Evolutionary conservation across 1,140 invertebrate genomes (phyloP), one percentile per base, ranked within the genome.

Genomic region (Pissodes strobi): DNA sequence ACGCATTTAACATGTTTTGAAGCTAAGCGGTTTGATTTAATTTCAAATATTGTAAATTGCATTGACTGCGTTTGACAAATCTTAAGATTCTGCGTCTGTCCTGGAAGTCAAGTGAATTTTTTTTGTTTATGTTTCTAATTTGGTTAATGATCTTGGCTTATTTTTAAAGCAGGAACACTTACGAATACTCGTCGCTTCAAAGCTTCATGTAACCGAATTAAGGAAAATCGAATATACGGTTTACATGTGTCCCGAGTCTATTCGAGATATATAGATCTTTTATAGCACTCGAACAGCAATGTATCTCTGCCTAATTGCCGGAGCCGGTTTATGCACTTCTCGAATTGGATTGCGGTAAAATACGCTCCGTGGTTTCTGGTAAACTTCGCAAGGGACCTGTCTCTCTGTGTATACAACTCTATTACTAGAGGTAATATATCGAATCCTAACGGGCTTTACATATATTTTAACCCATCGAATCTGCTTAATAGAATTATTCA

Each of bases 281-380:
- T 72, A 73, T 72, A 69, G 62, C 13, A 25, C 17, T 46, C 37
- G 52, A 58, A 60, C 70, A 68, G 68, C 70, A 65, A 76, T 76
- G 73, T 76, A 73, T 76, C 74, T 74, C 69, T 62, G 51, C 63
- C 69, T 75, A 76, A 76, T 76, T 76, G 74, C 68, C 69, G 73
- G 70, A 68, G 69, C 72, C 72, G 74, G 74, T 77, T 76, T 74
- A 76, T 74, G 73, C 73, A 76, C 68, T 74, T 71, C 67, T 64
- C 67, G 74, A 77, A 77, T 77, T 77, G 74, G 74, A 77, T 76
- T 75, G 74, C 66, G 74, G 74, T 75, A 74, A 76, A 77, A 77
- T 77, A 74, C 75, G 73, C 73, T 70, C 64, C 70, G 75, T 71
- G 75, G 75, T 76, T 76, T 73, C 74, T 75, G 70, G 71, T 72